Base-by-base conservation (phyloP, 92 coral and sea anemone species). In the Virgularia gustaviana region DNA sequence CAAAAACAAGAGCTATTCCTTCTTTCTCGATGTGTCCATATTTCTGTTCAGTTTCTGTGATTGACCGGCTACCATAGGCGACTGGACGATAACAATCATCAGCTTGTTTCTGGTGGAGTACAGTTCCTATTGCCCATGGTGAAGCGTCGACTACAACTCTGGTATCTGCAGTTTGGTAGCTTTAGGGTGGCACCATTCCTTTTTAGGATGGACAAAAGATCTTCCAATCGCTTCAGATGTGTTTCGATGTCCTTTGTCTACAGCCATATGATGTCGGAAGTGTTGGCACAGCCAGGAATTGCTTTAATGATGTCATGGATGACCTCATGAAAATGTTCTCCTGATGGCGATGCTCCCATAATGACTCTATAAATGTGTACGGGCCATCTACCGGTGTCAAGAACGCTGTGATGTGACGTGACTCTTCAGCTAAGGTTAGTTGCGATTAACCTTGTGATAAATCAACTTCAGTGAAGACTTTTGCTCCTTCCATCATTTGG, bases 401-500 rank as follows among this genome's bases (percentile, higher is more conserved):
- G 41, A 81, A 71, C 22, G 80, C 85, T 34, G 85, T 80, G 53
- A 81, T 85, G 31, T 76, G 54, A 2, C 89, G 35, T 34, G 86
- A 85, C 36, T 85, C 85, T 47, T 85, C 75, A 10, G 88, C 85
- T 25, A 79, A 37, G 16, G 76, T 85, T n/a, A 79, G 18, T 49
- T 61, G 75, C 28, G 80, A 49, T 28, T 80, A 85, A 1, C 79
- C 79, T 53, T 76, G 83, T 0, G 85, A 70, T 37, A 85, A 60
- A 58, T 75, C 83, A 0, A 63, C 89, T 47, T 80, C 83, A 2
- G 83, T 59, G 56, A 85, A 80, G 8, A 80, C 37, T 52, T 53
- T 72, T 2, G 83, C 81, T 36, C 86, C 80, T 51, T 85, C 73
- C 81, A 71, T 76, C 49, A 77, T 11, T 20, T 36, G 89, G 24